These are phyloP conservation scores for Boloria euphrosyne DNA, from an alignment of 2,888 invertebrate species.

Conservation along the genomic window DNA sequence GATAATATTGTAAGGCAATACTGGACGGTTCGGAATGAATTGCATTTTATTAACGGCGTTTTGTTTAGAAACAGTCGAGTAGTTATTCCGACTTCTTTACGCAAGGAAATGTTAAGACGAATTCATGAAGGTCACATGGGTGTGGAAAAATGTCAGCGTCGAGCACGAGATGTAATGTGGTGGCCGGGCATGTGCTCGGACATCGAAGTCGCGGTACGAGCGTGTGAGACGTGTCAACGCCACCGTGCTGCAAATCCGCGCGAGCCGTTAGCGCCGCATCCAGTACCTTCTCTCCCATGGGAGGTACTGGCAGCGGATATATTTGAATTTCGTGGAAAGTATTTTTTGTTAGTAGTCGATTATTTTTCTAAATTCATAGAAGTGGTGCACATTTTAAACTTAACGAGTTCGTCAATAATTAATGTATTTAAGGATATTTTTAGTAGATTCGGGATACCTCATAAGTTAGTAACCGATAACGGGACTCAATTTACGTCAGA, in stretches of 20 bases:
- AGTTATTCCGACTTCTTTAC: neutral
- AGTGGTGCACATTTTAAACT: neutral
- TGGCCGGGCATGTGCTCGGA: neutral
- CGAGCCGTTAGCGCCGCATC: too few relatives aligned
- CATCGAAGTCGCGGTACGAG: neutral
- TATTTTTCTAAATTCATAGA: constrained; percentile 8
- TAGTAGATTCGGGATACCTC: constrained; percentile 6
- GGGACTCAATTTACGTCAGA: constrained; percentile 15
- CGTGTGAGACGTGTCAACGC: too few relatives aligned
- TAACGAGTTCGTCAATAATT: neutral
- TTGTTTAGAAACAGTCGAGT: constrained; percentile 8
- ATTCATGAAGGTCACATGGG: constrained; percentile 1
- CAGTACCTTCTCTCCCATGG: neutral
- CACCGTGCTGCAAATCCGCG: too few relatives aligned
- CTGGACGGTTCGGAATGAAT: neutral
- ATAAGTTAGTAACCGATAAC: constrained; percentile 10
- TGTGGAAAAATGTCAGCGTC: neutral
- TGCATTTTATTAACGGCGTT: neutral
- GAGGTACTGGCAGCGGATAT: constrained; percentile 9
- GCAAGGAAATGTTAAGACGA: neutral
- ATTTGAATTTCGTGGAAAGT: neutral
- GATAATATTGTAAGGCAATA: constrained; percentile 3
- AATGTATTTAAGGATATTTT: neutral
- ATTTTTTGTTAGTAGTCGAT: constrained; percentile 5
- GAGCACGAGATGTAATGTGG: neutral